Base-by-base conservation (phyloP, 92 coral and sea anemone species). In the Paramuricea clavata region DNA sequence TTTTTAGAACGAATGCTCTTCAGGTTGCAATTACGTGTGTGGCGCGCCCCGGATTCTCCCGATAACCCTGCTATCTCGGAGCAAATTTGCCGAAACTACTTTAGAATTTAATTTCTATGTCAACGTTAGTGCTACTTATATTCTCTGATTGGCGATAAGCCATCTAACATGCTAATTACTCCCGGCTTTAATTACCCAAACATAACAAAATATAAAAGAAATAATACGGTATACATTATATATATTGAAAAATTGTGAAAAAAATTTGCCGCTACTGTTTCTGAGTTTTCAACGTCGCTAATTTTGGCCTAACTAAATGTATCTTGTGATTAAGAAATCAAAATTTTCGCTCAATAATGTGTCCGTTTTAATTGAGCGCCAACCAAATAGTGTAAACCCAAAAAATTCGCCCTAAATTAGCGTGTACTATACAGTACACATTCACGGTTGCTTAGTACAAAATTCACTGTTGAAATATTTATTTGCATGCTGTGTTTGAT, bases 111-210 rank as follows among this genome's bases (percentile, higher is more conserved):
- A 76, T 76, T 76, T 76, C 62, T 49, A 7, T 76, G 82, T 76
- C 82, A 76, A 76, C 67, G 82, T 49, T 65, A 54, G 41, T 28
- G 42, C 82, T 52, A 76, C 82, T 76, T 76, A 76, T 76, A 74
- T 52, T 44, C 60, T 43, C 34, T 74, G 82, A 76, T 76, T 76
- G 82, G 21, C 41, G 82, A 76, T 76, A 76, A 76, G 82, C 65
- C 67, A 76, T 76, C 82, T 76, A 76, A 76, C 82, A 76, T 76
- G 82, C 82, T 76, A 76, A 76, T 76, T 76, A 76, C 62, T 32
- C 47, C 67, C 42, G 41, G 67, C 47, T 76, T 76, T 76, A 76
- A 76, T 76, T 76, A 49, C 82, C 60, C 82, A 52, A 76, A 76
- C 82, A 76, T 76, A 76, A 76, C 82, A 76, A 49, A 76, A 49